Evolutionary conservation across 2,888 invertebrate genomes (phyloP).

Genomic region (Halocaridina rubra): DNA sequence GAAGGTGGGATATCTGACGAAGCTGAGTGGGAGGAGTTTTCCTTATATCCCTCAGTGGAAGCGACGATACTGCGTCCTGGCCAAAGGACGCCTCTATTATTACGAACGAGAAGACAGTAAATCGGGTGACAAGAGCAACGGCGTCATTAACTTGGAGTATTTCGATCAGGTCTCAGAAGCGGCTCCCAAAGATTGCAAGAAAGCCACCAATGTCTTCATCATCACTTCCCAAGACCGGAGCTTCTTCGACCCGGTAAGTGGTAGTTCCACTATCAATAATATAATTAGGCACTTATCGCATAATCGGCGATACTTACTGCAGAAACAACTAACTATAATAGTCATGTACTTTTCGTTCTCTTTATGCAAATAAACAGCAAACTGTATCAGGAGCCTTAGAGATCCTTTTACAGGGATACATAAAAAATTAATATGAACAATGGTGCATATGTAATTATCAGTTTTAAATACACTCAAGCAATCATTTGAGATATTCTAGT

Average conservation of each 20-base stretch:
- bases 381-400: too few species aligned
- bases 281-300: neutral
- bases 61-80: conserved; percentile 57
- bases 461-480: too few species aligned
- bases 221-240: conserved; percentile 66
- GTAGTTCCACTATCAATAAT: neutral
- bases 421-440: too few species aligned
- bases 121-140: conserved; percentile 66
- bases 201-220: conserved; percentile 67
- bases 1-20: conserved; percentile 59
- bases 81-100: conserved; percentile 50
- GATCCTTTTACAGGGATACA: too few species aligned
- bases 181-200: conserved; percentile 66
- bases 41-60: conserved; percentile 62
- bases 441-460: too few species aligned
- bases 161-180: conserved; percentile 67
- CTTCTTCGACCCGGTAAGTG: conserved; percentile 66
- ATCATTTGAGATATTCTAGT: too few species aligned
- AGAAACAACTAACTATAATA: too few species aligned
- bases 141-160: conserved; percentile 67
- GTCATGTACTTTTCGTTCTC: too few species aligned
- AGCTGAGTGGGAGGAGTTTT: conserved; percentile 48
- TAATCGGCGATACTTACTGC: neutral
- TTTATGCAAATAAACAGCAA: too few species aligned
- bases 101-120: conserved; percentile 65